These are phyloP conservation scores for Pelmatolapia mariae DNA, from an alignment of 2,113 vertebrate species.

Conservation along the genomic window DNA sequence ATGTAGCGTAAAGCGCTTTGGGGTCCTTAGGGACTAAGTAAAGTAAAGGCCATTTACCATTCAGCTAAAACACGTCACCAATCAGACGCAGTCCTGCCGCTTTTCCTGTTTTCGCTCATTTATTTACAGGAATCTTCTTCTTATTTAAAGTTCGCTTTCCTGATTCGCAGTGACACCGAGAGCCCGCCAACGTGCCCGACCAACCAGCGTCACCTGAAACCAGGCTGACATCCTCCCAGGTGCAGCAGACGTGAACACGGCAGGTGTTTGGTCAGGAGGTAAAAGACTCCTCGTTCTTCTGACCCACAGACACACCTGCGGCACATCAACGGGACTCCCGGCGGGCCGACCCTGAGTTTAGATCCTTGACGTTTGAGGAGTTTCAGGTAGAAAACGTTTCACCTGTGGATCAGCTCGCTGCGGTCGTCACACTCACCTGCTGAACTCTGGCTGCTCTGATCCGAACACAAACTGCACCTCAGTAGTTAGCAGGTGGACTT, in stretches of 20 bases:
- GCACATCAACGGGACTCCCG: background rate
- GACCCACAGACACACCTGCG: background rate
- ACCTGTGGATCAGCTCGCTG: background rate
- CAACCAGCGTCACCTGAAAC: background rate
- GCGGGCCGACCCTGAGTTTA: background rate
- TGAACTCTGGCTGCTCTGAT: background rate
- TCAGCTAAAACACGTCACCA: background rate
- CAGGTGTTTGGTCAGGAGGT: background rate
- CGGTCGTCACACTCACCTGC: background rate
- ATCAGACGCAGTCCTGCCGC: background rate
- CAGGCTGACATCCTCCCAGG: background rate
- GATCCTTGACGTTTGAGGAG: background rate
- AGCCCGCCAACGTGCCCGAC: background rate
- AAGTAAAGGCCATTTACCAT: background rate
- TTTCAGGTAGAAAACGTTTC: background rate
- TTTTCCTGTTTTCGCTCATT: background rate
- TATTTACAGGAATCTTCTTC: background rate
- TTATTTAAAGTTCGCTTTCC: background rate
- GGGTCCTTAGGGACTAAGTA: background rate
- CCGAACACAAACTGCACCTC: background rate
- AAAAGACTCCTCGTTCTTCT: background rate
- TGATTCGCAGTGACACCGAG: background rate
- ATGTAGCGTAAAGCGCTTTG: background rate
- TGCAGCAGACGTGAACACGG: background rate
- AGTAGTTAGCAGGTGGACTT: background rate